Base-by-base conservation (phyloP, 2,888 invertebrate species). In the Nomada fabriciana region DNA sequence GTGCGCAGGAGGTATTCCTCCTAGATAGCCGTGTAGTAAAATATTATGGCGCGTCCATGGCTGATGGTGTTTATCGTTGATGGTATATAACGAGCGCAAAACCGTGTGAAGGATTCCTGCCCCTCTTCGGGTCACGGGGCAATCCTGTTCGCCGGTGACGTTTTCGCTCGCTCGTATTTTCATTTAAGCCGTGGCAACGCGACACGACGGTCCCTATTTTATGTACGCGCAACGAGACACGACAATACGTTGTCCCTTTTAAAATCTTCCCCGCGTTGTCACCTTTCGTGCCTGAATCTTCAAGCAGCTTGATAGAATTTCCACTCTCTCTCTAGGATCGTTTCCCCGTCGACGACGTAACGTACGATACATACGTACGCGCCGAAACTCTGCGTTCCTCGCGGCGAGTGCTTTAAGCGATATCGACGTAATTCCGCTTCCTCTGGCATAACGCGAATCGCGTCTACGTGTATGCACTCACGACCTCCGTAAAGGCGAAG, bases 1-100 rank as follows among this genome's bases (percentile, higher is more conserved):
- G 61, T 64, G 71, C 20, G 64, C 59, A 47, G 59, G 80, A 73
- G 64, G 75, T 68, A 72, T 86, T 70, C 60, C 73, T 50, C 59
- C 65, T 47, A 52, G 76, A 64, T 47, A 71, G 67, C 36, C 70
- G 36, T 64, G 76, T 42, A 72, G 86, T 70, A 76, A 86, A 88
- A 80, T 82, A 72, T 76, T 79, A 65, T 70, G 68, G 83, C 85
- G 74, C 71, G 77, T 86, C 86, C 76, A 74, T 68, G 73, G 63
- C 69, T 61, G 79, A 82, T 60, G 82, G 83, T 83, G 86, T 76
- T 86, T 84, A 76, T 29, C 75, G 73, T 74, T 86, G 88, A 86
- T 86, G 76, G 74, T 59, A 59, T 72, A 61, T 86, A 88, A 88
- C 86, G 86, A 88, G 88, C 88, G 85, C 76, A 85, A 86, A 88